Evolutionary conservation across 2,797 vertebrate species (phyloP), one percentile per base, ranked within the genome.

Genomic region (Pelodytes ibericus): DNA sequence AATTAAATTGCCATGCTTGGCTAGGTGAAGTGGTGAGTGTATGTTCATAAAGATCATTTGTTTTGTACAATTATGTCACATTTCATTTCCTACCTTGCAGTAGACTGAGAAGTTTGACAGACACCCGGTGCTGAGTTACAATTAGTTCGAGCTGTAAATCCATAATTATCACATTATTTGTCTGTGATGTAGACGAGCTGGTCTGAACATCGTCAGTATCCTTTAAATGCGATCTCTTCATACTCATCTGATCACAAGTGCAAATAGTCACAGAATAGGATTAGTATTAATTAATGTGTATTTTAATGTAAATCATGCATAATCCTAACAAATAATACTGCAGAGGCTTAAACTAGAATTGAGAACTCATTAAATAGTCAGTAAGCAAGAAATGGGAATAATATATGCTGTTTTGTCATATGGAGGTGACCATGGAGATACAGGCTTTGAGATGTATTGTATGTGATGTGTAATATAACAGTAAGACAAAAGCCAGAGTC

Each of bases 81-180:
- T 67, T 73, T 30, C 13, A 26, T 77, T 68, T 61, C 71, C 8
- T 86, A 93, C 92, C 89, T 86, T 85, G 74, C 57, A 77, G 57
- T 41, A 84, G 79, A 73, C 89, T 88, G 80, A 94, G 80, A 79
- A 98, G 86, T 81, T 92, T 92, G 80, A 97, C 84, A n/a, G 91
- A 90, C 71, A 94, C 84, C 74, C 92, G 93, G 83, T 97, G 94
- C 79, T 94, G 89, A 71, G 94, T 87, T 58, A 90, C 87, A 85
- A 94, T 84, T 15, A 99, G 90, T 56, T 99, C 92, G 71, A 95
- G 84, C 71, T 97, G 92, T 67, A 98, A 91, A 87, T 99, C 95
- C 87, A 86, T 85, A 27, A 88, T 81, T 71, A 94, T 85, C 80
- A 69, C 82, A 74, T 83, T 87, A 41, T 72, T 63, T 80, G 51